phyloP scores from a whole-genome alignment of 1,140 invertebrate genomes.

The Eciton burchellii region DNA sequence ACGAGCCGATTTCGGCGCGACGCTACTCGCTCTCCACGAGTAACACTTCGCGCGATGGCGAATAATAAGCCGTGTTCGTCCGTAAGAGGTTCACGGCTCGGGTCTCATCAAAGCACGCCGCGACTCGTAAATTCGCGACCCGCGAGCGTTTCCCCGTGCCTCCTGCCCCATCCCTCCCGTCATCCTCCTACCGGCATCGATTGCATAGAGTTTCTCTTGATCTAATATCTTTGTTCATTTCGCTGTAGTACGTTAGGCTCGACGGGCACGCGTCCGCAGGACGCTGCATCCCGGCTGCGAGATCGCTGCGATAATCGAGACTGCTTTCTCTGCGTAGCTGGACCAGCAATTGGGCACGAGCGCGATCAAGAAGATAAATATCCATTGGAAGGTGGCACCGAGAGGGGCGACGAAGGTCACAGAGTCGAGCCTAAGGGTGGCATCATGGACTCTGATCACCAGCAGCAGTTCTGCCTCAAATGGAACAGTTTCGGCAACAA shows the following conservation, averaged over 20 bases:
- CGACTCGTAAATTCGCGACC: too few relatives aligned
- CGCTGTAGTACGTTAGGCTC: too few relatives aligned
- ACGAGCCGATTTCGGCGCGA: neutral
- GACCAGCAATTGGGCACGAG: conserved; percentile 82
- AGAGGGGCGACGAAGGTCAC: conserved; percentile 81
- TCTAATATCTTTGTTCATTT: too few relatives aligned
- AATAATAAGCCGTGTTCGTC: neutral
- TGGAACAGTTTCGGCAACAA: conserved; percentile 96
- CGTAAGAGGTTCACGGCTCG: neutral
- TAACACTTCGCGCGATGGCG: too few relatives aligned
- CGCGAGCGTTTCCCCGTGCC: too few relatives aligned
- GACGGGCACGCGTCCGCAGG: too few relatives aligned
- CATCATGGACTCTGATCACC: conserved; percentile 91
- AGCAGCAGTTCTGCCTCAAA: conserved; percentile 96
- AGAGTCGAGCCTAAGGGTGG: conserved; percentile 81
- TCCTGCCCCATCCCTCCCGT: too few relatives aligned
- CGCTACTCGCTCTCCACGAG: neutral
- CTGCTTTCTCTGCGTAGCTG: conserved; percentile 77
- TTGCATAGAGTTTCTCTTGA: too few relatives aligned
- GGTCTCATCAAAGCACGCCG: neutral
- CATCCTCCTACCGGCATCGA: too few relatives aligned
- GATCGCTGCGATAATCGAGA: neutral
- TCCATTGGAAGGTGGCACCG: conserved; percentile 79
- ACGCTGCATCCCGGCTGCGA: neutral
- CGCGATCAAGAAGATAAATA: conserved; percentile 81